These are phyloP conservation scores for Dermatemys mawii DNA, from an alignment of 2,113 vertebrate species.

Conservation along the genomic window DNA sequence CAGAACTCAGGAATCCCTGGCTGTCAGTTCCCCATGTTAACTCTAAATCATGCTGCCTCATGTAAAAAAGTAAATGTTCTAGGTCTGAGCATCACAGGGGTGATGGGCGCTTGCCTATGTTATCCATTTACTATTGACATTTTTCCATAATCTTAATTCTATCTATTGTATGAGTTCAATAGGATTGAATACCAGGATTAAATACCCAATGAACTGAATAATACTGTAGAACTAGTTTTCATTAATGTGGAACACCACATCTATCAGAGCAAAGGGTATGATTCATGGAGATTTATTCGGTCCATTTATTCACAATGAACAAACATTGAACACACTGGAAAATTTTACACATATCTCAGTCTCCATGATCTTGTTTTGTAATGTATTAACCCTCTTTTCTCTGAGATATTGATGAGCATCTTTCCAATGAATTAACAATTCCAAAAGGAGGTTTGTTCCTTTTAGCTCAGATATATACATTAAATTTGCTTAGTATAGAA, in stretches of 20 bases:
- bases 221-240: not conserved
- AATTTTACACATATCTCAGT: not conserved
- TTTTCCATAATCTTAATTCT: not conserved
- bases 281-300: slow-evolving; percentile 42
- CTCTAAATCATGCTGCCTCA: not conserved
- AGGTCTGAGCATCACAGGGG: not conserved
- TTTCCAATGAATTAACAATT: slow-evolving; percentile 47
- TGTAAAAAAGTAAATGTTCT: not conserved
- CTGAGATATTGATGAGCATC: not conserved
- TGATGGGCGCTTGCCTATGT: not conserved
- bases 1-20: not conserved
- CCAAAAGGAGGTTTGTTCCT: slow-evolving; percentile 6
- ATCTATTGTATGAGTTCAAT: not conserved
- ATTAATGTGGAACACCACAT: too few relatives aligned
- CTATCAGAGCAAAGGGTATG: not conserved
- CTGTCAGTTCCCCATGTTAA: not conserved
- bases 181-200: not conserved
- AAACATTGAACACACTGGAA: slow-evolving; percentile 31
- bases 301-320: slow-evolving; percentile 58
- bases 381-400: slow-evolving; percentile 43
- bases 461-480: slow-evolving; percentile 43
- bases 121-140: not conserved
- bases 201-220: rapidly evolving
- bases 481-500: slow-evolving; percentile 28
- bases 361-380: slow-evolving; percentile 17